Conservation (phyloP, 23 tunicate species). For the Trididemnum miniatum region DNA sequence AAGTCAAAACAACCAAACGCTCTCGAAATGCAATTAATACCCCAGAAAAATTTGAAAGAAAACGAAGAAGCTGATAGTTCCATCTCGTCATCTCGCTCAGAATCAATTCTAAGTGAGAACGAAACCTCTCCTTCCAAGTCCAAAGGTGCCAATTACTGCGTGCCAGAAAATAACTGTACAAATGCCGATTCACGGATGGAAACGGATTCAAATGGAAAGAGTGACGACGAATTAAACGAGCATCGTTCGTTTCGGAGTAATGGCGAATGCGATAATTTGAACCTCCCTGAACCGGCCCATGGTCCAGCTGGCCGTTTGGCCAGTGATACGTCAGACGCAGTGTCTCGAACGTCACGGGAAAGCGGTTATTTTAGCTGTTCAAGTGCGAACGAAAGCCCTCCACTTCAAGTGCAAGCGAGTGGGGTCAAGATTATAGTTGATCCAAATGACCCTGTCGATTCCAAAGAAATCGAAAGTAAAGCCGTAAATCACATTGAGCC, state of each 20-base stretch:
- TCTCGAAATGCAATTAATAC: constrained; percentile 1
- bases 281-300: neutral
- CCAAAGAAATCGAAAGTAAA: neutral
- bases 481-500: neutral
- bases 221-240: neutral
- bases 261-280: neutral
- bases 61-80: neutral
- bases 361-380: constrained; percentile 81
- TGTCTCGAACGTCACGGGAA: constrained; percentile 73
- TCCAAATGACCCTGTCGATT: neutral
- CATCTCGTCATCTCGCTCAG: neutral
- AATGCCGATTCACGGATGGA: neutral
- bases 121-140: constrained; percentile 6
- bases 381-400: constrained; percentile 28
- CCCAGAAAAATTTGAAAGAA: constrained; percentile 1
- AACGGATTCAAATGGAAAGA: neutral
- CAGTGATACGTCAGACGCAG: constrained; percentile 56
- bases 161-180: neutral
- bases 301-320: constrained; percentile 32
- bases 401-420: neutral
- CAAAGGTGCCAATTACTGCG: neutral
- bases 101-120: neutral
- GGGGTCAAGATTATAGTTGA: neutral
- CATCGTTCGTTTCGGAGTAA: neutral
- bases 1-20: neutral